Evolutionary conservation across 1,140 invertebrate genomes (phyloP).

Genomic region (Diabrotica virgifera): DNA sequence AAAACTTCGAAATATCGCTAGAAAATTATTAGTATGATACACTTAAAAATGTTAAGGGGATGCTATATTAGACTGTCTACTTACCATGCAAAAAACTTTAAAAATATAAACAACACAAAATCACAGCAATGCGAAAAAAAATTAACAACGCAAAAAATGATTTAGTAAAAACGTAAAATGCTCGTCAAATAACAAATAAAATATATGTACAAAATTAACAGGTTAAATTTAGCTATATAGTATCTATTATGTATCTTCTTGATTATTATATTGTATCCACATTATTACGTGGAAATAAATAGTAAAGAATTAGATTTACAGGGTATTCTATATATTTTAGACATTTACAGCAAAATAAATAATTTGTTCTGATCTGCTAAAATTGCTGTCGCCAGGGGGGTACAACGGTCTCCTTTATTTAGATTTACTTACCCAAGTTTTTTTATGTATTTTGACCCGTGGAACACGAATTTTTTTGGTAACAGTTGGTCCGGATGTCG

Average conservation of each 20-base stretch:
- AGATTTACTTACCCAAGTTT: too few relatives aligned
- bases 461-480: too few relatives aligned
- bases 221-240: neutral
- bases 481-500: too few relatives aligned
- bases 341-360: too few relatives aligned
- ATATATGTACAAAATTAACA: constrained; percentile 8
- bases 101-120: constrained; percentile 26
- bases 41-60: constrained; percentile 29
- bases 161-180: constrained; percentile 19
- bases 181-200: constrained; percentile 22
- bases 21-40: constrained; percentile 27
- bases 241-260: neutral
- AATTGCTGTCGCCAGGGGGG: too few relatives aligned
- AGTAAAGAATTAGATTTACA: too few relatives aligned
- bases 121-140: constrained; percentile 28
- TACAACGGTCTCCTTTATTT: too few relatives aligned
- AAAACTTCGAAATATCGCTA: constrained; percentile 35
- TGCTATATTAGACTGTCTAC: constrained; percentile 34
- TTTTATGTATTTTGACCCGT: too few relatives aligned
- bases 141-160: neutral
- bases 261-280: neutral
- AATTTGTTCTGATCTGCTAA: too few relatives aligned
- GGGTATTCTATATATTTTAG: too few relatives aligned
- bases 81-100: constrained; percentile 41
- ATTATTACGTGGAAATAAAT: too few relatives aligned